Percentiles rank a stretch among this genome's conserved stretches.
Conservation (phyloP, 1,140 invertebrate species). For the Aphaenogaster floridana region DNA sequence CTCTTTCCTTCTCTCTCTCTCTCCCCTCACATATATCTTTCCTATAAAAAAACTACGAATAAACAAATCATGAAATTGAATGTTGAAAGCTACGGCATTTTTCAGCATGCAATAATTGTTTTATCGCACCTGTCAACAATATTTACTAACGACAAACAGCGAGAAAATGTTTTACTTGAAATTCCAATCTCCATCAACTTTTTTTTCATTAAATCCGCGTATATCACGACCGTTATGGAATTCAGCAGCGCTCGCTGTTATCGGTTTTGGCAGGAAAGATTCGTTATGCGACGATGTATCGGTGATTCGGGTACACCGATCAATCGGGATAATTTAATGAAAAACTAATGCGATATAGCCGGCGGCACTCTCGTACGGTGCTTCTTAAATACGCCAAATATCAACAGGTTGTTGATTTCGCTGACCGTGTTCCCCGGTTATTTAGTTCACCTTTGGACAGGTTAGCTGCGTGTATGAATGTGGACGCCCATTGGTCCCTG, state of each 20-base stretch:
- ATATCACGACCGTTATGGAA: slow-evolving; percentile 12
- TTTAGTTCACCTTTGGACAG: slow-evolving; percentile 68
- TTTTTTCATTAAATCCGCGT: slow-evolving; percentile 25
- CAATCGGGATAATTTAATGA: slow-evolving; percentile 63
- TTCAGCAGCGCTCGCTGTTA: slow-evolving; percentile 31
- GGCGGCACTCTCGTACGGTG: background rate
- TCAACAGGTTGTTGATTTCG: slow-evolving; percentile 79
- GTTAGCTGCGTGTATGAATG: slow-evolving; percentile 19
- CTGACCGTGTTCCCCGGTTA: slow-evolving; percentile 70
- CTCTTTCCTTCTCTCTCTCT: background rate
- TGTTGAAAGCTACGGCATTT: slow-evolving; percentile 20
- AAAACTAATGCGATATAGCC: slow-evolving; percentile 39
- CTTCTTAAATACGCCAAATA: slow-evolving; percentile 76
- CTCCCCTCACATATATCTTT: background rate
- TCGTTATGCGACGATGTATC: slow-evolving; percentile 20
- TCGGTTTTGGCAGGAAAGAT: slow-evolving; percentile 49
- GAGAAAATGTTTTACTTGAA: slow-evolving; percentile 45
- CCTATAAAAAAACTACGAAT: background rate
- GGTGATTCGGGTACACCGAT: slow-evolving; percentile 3
- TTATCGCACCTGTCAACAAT: slow-evolving; percentile 23
- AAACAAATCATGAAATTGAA: slow-evolving; percentile 49
- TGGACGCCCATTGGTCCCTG: slow-evolving; percentile 23
- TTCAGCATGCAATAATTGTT: slow-evolving; percentile 17
- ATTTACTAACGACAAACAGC: slow-evolving; percentile 41
- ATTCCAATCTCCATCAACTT: slow-evolving; percentile 17